Conservation (phyloP, 1,140 invertebrate genomes). For the Tribolium castaneum region DNA sequence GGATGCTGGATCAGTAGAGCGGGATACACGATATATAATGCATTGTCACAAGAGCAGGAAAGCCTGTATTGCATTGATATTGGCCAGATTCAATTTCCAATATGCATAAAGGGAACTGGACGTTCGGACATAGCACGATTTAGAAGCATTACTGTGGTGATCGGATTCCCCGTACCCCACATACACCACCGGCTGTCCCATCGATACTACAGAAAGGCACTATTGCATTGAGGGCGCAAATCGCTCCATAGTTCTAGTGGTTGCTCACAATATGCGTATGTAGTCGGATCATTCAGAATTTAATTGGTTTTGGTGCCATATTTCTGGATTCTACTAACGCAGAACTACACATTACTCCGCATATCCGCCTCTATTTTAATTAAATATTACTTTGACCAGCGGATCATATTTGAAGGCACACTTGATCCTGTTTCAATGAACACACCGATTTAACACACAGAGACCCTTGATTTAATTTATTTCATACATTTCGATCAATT, state of each 20-base stretch:
- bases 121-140: slow-evolving; percentile 47
- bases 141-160: slow-evolving; percentile 52
- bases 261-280: slow-evolving; percentile 41
- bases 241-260: slow-evolving; percentile 49
- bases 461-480: slow-evolving; percentile 7
- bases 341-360: slow-evolving; percentile 39
- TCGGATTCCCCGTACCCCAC: slow-evolving; percentile 50
- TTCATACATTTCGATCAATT: neutral
- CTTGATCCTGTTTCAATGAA: slow-evolving; percentile 40
- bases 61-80: slow-evolving; percentile 56
- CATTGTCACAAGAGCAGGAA: slow-evolving; percentile 56
- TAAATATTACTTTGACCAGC: slow-evolving; percentile 55
- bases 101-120: slow-evolving; percentile 57
- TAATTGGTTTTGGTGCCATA: slow-evolving; percentile 53
- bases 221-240: slow-evolving; percentile 43
- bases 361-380: slow-evolving; percentile 48
- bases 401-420: slow-evolving; percentile 50
- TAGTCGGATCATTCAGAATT: slow-evolving; percentile 52
- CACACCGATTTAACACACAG: neutral
- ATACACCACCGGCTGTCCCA: slow-evolving; percentile 43
- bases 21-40: slow-evolving; percentile 53
- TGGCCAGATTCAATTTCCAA: slow-evolving; percentile 62
- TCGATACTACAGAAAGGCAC: slow-evolving; percentile 34
- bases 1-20: slow-evolving; percentile 45
- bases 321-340: slow-evolving; percentile 40